Percentiles rank a stretch among this genome's conserved stretches.
Conservation (phyloP, 1,140 invertebrate species). For the Trichoplusia ni region DNA sequence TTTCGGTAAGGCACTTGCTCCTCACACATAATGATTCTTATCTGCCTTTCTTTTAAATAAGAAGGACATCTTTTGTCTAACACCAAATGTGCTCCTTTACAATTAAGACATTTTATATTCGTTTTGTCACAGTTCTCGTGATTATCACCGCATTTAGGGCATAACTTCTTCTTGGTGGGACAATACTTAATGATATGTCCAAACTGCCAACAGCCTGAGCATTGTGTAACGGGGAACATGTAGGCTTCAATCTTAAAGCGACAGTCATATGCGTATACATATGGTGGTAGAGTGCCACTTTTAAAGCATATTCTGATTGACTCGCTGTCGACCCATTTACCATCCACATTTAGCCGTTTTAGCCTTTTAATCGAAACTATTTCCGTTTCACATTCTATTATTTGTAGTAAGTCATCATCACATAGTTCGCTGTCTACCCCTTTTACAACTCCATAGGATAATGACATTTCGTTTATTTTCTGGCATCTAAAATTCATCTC, state of each 20-base stretch:
- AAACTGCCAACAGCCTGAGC: conserved; percentile 40
- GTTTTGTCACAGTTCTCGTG: conserved; percentile 39
- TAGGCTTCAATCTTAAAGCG: conserved; percentile 35
- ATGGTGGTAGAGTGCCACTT: background rate
- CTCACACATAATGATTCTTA: background rate
- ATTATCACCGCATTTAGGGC: conserved; percentile 40
- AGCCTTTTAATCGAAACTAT: background rate
- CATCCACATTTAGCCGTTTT: background rate
- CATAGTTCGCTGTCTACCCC: conserved; percentile 29
- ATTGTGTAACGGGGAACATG: conserved; percentile 39
- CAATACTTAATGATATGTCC: conserved; percentile 37
- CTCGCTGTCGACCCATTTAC: background rate
- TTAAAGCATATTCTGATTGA: background rate
- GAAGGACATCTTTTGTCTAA: background rate
- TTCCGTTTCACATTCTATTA: conserved; percentile 1
- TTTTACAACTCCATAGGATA: conserved; percentile 21
- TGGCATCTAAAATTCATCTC: conserved; percentile 34
- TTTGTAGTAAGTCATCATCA: conserved; percentile 16
- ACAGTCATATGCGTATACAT: background rate
- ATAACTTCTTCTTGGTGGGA: conserved; percentile 33
- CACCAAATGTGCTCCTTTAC: conserved; percentile 16
- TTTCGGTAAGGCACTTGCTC: background rate
- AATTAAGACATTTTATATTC: conserved; percentile 37
- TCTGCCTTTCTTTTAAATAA: background rate
- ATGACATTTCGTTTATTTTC: background rate